Base-by-base conservation (phyloP, 2,888 invertebrate species). In the Ophion slaviceki region DNA sequence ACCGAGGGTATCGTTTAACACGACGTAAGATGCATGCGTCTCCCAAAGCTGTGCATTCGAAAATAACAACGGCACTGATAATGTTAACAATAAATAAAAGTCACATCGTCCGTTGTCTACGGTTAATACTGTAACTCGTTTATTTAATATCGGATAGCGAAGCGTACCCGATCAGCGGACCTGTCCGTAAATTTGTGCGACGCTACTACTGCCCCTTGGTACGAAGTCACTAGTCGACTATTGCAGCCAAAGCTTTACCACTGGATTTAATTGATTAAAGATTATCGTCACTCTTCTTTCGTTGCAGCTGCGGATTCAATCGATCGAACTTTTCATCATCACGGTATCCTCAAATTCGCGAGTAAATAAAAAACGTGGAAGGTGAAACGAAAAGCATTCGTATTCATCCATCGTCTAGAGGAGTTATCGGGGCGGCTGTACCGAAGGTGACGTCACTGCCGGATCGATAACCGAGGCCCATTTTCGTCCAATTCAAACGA, bases 141-240 rank as follows among this genome's bases (percentile, higher is more conserved):
- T 8, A 7, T 71, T 66, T 70, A 74, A 59, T 80, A 80, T 79
- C 76, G 72, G 83, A 72, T 70, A 84, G 81, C 86, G 57, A 77
- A 87, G 87, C 88, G 86, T 87, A 89, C 88, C 77, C 82, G 88
- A 82, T 85, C 87, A 83, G 86, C 81, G 84, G 87, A 79, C 86
- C 80, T 72, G 85, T 88, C 84, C 80, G 86, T 53, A 75, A 86
- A 81, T 83, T 88, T 87, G 84, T 84, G 82, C 75, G 82, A 87
- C 89, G 89, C 88, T 86, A 88, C 90, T 90, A 82, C 81, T 81
- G 86, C 32, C 32, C 32, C 4, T 32, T 32, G 32, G 32, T 32
- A 4, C 32, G 32, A 32, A 4, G 32, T 32, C 32, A 32, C 32
- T 2, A 32, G 32, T 85, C 88, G 77, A 8, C 0, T 7, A 40